Evolutionary conservation across 2,113 vertebrate genomes (phyloP), one percentile per base, ranked within the genome.

Genomic region (Pungitius pungitius): DNA sequence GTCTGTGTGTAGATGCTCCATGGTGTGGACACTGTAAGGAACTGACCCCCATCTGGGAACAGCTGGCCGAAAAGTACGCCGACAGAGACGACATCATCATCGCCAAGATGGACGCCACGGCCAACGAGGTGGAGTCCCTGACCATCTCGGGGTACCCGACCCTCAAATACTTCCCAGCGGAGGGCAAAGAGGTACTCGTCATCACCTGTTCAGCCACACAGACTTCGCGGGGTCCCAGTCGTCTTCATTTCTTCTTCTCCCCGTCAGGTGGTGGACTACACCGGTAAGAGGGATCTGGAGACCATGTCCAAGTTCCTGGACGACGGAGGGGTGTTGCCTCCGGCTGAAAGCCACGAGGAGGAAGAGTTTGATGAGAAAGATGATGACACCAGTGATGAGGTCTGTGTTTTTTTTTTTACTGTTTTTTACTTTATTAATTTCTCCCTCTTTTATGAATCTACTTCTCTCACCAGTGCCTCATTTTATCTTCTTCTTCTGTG

Each of bases 21-120:
- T 99, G 97, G 97, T 98, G 97, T 81, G 84, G 91, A 40, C 96
- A 98, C 87, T 98, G 96, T 89, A 94, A 96, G 81, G 94, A 94
- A 9, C 93, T 98, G 89, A 91, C 91, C 0, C 93, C 94, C 0
- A 91, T 93, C 80, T 99, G 97, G 97, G 95, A 96, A 18, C 80
- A 96, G 57, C 90, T 99, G 85, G 97, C 84, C 0, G 93, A 98
- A 85, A 96, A 95, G 78, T 99, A 97, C 64, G 92, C 88, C 5
- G 93, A 95, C 72, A 93, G 74, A 0, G 85, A 95, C 52, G 92
- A 96, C 86, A 92, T 99, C 0, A 5, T 98, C 90, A 97, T 98
- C 0, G 97, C 96, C 0, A 94, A 98, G 85, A 83, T 99, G 82
- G 97, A 99, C 0, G 88, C 93, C 83, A 96, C 95, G 0, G 94